A percentile compares a stretch with the other conserved stretches of the same genome.
Evolutionary conservation across 2,888 invertebrate species (phyloP).

Genomic region (Heliconius cydno): DNA sequence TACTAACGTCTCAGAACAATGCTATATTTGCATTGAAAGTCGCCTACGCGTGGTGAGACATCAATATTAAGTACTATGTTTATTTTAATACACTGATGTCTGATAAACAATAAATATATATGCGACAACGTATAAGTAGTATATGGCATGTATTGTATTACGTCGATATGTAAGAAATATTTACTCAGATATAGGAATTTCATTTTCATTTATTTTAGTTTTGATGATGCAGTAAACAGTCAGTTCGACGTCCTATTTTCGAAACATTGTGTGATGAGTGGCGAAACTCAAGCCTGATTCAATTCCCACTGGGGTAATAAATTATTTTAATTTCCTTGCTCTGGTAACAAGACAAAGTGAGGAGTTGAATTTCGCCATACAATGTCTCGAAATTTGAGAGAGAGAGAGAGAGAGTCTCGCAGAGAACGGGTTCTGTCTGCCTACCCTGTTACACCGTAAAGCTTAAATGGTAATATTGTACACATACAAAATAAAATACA

Average conservation of each 20-base stretch:
- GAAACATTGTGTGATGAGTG: not conserved
- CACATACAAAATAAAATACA: too few species aligned
- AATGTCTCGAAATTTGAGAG: not conserved
- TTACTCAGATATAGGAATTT: too few species aligned
- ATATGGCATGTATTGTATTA: not conserved
- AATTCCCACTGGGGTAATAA: too few species aligned
- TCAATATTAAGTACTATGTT: conserved; percentile 5
- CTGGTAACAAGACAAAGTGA: too few species aligned
- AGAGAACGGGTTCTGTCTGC: too few species aligned
- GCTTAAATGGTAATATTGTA: too few species aligned
- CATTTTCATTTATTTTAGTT: too few species aligned
- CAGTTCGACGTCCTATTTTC: too few species aligned
- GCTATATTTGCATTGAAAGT: conserved; percentile 43
- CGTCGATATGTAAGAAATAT: not conserved
- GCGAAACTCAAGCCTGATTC: not conserved
- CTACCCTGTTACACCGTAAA: too few species aligned
- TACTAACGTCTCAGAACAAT: conserved; percentile 32
- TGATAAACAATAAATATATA: not conserved
- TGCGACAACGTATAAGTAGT: not conserved
- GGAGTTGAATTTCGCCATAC: not conserved
- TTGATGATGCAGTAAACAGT: too few species aligned
- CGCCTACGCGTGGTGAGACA: conserved; percentile 27
- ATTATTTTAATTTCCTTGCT: not conserved
- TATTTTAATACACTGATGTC: not conserved
- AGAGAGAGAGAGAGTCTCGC: too few species aligned